phyloP scores from a whole-genome alignment of 2,888 invertebrate species.

The Acanthosepion lycidas region DNA sequence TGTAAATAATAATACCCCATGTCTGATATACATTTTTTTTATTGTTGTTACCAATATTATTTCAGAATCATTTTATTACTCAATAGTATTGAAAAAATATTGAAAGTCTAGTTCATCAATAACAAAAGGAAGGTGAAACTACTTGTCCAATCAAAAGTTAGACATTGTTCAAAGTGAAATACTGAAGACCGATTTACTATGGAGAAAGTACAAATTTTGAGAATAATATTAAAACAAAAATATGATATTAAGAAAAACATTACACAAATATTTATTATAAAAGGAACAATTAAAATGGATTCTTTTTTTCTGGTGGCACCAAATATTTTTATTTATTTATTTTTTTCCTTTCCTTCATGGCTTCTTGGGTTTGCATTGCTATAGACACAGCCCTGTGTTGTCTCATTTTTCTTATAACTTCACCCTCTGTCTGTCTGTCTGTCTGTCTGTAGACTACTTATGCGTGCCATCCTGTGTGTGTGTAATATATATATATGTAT shows the following conservation, averaged over 20 bases:
- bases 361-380: slow-evolving; percentile 40
- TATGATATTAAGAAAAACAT: not conserved
- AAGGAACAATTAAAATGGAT: not conserved
- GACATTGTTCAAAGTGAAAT: too few species aligned
- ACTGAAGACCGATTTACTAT: too few species aligned
- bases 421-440: not conserved
- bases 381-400: not conserved
- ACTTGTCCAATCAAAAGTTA: too few species aligned
- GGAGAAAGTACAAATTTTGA: too few species aligned
- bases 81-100: too few species aligned
- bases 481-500: too few species aligned
- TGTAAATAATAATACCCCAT: too few species aligned
- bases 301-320: not conserved
- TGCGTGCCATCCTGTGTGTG: not conserved
- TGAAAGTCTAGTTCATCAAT: too few species aligned
- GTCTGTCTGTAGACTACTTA: not conserved
- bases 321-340: slow-evolving; percentile 47
- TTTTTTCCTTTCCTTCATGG: slow-evolving; percentile 60
- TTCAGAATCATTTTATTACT: too few species aligned
- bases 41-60: too few species aligned
- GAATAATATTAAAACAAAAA: not conserved
- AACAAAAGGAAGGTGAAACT: too few species aligned
- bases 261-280: not conserved
- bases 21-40: too few species aligned
- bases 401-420: slow-evolving; percentile 41